Percentiles rank a stretch among this genome's conserved stretches.
Conservation (phyloP, 2,797 vertebrate genomes). For the Sparidentex hasta region DNA sequence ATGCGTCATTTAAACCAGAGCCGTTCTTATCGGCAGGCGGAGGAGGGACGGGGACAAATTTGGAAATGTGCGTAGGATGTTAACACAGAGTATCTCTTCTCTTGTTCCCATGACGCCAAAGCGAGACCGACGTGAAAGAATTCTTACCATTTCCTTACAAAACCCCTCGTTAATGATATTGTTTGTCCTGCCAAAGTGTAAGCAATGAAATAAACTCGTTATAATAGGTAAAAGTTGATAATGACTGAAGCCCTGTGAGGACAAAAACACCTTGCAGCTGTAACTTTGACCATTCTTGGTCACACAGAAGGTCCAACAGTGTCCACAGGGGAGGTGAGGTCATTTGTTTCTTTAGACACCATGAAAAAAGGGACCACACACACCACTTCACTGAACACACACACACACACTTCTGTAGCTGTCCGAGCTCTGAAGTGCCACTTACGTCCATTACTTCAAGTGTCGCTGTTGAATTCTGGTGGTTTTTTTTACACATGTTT, state of each 20-base stretch:
- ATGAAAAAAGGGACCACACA: conserved; percentile 51
- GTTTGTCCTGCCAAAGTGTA: not conserved
- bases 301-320: conserved; percentile 43
- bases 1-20: conserved; percentile 44
- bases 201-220: not conserved
- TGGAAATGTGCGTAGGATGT: conserved; percentile 52
- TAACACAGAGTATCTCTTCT: conserved; percentile 14
- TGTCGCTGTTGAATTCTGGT: conserved; percentile 5
- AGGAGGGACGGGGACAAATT: conserved; percentile 46
- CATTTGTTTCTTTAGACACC: conserved; percentile 72
- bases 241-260: not conserved
- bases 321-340: conserved; percentile 62
- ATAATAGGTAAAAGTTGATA: no score
- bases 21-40: conserved; percentile 55
- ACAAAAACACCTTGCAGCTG: conserved; percentile 34
- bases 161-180: not conserved
- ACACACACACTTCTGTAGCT: conserved; percentile 21
- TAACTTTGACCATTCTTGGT: conserved; percentile 67
- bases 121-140: not conserved
- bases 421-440: conserved; percentile 24
- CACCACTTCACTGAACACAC: conserved; percentile 42
- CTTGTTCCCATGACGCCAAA: conserved; percentile 49
- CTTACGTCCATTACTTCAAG: conserved; percentile 17
- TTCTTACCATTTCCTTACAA: not conserved
- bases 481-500: not conserved